phyloP scores from a whole-genome alignment of 2,113 vertebrate species.

The Ibidorhyncha struthersii region DNA sequence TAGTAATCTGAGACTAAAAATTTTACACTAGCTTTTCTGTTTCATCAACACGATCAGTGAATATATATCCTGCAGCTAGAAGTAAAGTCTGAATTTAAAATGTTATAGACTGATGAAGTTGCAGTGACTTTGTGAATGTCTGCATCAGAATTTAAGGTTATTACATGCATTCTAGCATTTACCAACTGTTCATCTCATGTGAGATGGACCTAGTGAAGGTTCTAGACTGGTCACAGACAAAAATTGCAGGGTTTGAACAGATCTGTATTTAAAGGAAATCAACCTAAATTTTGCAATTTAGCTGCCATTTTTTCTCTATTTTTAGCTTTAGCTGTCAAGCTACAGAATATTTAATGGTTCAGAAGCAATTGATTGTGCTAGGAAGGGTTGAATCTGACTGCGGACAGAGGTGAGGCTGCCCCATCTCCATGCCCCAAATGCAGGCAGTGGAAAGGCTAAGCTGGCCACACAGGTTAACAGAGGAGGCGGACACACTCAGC shows the following conservation, averaged over 20 bases:
- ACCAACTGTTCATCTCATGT: background rate
- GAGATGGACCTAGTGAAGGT: background rate
- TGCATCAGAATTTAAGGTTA: background rate
- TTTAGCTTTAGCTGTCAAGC: background rate
- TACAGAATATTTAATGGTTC: background rate
- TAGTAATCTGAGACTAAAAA: background rate
- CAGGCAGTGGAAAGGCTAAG: background rate
- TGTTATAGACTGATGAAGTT: background rate
- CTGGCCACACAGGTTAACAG: background rate
- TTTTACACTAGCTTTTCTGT: background rate
- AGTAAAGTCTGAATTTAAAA: background rate
- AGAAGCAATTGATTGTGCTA: background rate
- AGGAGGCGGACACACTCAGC: too few species aligned
- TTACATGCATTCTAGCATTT: background rate
- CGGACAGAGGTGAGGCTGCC: background rate
- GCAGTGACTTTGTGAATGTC: background rate
- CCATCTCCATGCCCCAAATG: background rate
- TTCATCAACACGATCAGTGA: constrained; percentile 1
- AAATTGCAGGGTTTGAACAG: background rate
- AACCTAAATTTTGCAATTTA: background rate
- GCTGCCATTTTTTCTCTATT: background rate
- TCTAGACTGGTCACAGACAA: background rate
- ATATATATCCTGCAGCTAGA: background rate
- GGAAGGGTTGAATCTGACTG: background rate
- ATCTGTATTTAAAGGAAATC: background rate